Conservation (phyloP, 1,140 invertebrate genomes). For the Popillia japonica region DNA sequence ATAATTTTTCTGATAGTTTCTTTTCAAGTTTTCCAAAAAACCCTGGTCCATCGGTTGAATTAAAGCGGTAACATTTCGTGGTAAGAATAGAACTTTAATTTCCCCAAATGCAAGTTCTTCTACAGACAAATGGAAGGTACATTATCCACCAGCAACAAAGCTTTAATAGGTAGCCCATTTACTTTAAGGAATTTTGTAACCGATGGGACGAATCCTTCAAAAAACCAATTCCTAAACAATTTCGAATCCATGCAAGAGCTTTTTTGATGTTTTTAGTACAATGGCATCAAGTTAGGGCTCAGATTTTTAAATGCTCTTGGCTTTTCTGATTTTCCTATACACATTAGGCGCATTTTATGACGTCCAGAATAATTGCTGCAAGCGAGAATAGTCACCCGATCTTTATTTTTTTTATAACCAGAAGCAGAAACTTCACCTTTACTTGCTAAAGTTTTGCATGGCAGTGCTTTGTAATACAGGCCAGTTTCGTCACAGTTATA, state of each 20-base stretch:
- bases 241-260: constrained; percentile 30
- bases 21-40: too few species aligned
- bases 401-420: constrained; percentile 18
- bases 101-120: neutral
- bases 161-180: constrained; percentile 55
- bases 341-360: constrained; percentile 51
- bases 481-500: constrained; percentile 59
- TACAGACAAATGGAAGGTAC: constrained; percentile 37
- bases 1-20: too few species aligned
- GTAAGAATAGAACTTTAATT: neutral
- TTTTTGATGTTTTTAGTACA: neutral
- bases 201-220: constrained; percentile 52
- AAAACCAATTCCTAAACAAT: constrained; percentile 55
- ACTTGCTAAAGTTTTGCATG: constrained; percentile 53
- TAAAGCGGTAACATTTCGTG: neutral
- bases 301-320: constrained; percentile 53
- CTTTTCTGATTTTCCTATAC: constrained; percentile 54
- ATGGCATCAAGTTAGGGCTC: constrained; percentile 51
- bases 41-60: too few species aligned
- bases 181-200: too few species aligned
- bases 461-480: constrained; percentile 57
- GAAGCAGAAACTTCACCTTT: constrained; percentile 50
- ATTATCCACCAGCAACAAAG: constrained; percentile 58
- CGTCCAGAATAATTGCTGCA: constrained; percentile 50
- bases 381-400: constrained; percentile 32